Evolutionary conservation across 2,113 vertebrate genomes (phyloP).

Genomic region (Albula goreensis): DNA sequence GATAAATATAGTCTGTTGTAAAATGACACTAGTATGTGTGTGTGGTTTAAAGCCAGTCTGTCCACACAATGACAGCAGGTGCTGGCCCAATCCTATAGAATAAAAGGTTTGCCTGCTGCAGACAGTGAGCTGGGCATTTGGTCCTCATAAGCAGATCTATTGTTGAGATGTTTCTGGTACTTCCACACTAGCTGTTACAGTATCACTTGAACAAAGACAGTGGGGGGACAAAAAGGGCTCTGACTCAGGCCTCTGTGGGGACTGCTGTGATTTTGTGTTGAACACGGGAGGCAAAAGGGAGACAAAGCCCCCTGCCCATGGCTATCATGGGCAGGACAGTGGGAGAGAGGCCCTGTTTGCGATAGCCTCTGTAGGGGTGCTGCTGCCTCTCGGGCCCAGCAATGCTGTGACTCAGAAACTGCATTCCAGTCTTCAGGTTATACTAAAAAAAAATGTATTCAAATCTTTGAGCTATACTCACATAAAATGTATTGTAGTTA

Average conservation of each 20-base stretch:
- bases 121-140: background rate
- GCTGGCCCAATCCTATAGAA: background rate
- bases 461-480: background rate
- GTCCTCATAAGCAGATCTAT: conserved; percentile 26
- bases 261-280: background rate
- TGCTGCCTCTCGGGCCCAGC: background rate
- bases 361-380: background rate
- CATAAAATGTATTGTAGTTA: background rate
- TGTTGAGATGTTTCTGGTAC: conserved; percentile 29
- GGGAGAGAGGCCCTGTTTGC: background rate
- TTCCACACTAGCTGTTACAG: conserved; percentile 8
- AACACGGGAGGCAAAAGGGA: background rate
- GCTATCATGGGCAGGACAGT: background rate
- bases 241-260: background rate
- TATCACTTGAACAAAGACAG: conserved; percentile 13
- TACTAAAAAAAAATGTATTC: background rate
- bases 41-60: conserved; percentile 1
- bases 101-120: background rate
- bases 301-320: background rate
- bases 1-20: conserved; percentile 2
- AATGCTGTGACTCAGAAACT: background rate
- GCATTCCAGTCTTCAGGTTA: background rate
- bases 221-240: background rate
- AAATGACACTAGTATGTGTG: background rate
- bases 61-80: background rate